Evolutionary conservation across 2,797 vertebrate genomes (phyloP), one percentile per base, ranked within the genome.

Genomic region (Halcyon leucocephala): DNA sequence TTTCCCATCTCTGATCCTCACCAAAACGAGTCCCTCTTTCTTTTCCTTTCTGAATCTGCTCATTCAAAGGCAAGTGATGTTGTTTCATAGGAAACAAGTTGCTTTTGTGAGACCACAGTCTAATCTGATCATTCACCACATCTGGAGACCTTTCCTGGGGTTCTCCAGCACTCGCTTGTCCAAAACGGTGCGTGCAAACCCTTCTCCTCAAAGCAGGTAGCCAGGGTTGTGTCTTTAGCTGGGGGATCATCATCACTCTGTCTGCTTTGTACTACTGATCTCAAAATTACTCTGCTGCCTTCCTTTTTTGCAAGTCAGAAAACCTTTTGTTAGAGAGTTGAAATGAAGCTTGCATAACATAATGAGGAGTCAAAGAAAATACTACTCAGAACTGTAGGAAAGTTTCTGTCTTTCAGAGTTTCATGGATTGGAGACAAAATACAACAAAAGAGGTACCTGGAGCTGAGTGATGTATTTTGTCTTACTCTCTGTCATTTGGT

Each of bases 51-150:
- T 83, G 64, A 71, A n/a, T 67, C 39, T 81, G 48, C 82, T 82
- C 25, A 9, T 8, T 69, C 71, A 33, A 76, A 82, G 54, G 25
- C 44, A 71, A 86, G 54, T 16, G n/a, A 8, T 51, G 82, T 55
- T 82, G 86, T 90, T 94, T 79, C 49, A 51, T 60, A 89, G 69
- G 44, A 60, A 90, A 65, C 35, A 33, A 69, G 66, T 31, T 55
- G 51, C 24, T 76, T 69, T 84, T 46, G 73, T 83, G 71, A 89
- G 55, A 51, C 73, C 78, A 31, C 49, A 33, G n/a, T 22, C 74
- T 29, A 0, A 39, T 72, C 44, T 60, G 39, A 25, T 48, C 3
- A 0, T 29, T 76, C 65, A 31, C 66, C n/a, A n/a, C 2, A 8
- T 29, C 61, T 80, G 60, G 31, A 64, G 28, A 49, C 6, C 66